Evolutionary conservation across 2,888 invertebrate genomes (phyloP).

Genomic region (Margaritifera margaritifera): DNA sequence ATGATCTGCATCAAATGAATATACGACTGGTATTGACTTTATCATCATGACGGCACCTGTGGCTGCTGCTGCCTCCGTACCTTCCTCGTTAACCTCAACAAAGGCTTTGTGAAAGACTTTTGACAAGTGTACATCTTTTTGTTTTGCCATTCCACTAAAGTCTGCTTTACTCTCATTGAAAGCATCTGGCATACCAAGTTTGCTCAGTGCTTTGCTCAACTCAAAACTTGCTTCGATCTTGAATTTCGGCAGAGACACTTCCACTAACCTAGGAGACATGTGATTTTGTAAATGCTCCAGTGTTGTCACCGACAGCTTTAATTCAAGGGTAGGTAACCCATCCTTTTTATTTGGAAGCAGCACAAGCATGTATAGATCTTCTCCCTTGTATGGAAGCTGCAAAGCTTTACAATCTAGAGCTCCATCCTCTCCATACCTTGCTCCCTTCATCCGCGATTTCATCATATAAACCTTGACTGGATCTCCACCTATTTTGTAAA

Average conservation of each 20-base stretch:
- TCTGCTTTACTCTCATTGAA: slow-evolving; percentile 59
- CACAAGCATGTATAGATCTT: slow-evolving; percentile 58
- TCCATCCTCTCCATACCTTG: slow-evolving; percentile 74
- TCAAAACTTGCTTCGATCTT: slow-evolving; percentile 48
- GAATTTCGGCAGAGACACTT: slow-evolving; percentile 57
- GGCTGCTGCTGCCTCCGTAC: slow-evolving; percentile 69
- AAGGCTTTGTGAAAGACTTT: slow-evolving; percentile 68
- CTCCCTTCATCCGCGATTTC: slow-evolving; percentile 78
- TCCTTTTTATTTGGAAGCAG: slow-evolving; percentile 56
- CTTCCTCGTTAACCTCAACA: slow-evolving; percentile 69
- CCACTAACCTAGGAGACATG: slow-evolving; percentile 7
- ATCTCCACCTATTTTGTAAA: slow-evolving; percentile 72
- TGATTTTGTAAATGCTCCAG: slow-evolving; percentile 5
- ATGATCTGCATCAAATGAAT: slow-evolving; percentile 52
- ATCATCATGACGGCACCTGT: slow-evolving; percentile 47
- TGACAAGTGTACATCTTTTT: slow-evolving; percentile 46
- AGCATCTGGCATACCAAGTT: slow-evolving; percentile 59
- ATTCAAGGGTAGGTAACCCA: slow-evolving; percentile 49
- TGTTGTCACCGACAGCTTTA: slow-evolving; percentile 22
- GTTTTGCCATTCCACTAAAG: slow-evolving; percentile 59
- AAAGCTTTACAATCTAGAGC: slow-evolving; percentile 84
- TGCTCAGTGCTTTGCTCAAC: slow-evolving; percentile 41
- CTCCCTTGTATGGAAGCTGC: slow-evolving; percentile 80
- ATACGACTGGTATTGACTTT: slow-evolving; percentile 23
- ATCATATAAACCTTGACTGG: slow-evolving; percentile 80